phyloP scores from a whole-genome alignment of 2,888 invertebrate genomes.

The Rhamnusium bicolor region DNA sequence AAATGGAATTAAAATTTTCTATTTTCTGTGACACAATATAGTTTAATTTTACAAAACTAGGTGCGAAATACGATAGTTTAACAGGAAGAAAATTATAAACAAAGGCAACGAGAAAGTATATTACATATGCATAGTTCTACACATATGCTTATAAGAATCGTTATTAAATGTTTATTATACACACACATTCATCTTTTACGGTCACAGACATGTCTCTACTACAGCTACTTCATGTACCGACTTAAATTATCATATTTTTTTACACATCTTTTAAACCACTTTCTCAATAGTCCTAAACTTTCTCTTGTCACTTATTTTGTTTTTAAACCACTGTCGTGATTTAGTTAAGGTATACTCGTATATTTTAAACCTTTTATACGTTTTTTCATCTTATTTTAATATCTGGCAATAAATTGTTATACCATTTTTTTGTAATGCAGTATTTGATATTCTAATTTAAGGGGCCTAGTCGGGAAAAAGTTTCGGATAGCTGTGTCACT shows the following conservation, averaged over 20 bases:
- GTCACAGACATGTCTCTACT: not conserved
- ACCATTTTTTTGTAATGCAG: too few relatives aligned
- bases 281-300: constrained; percentile 2
- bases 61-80: not conserved
- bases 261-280: constrained; percentile 3
- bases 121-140: not conserved
- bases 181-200: not conserved
- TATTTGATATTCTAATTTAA: too few relatives aligned
- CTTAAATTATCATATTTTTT: constrained; percentile 6
- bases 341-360: not conserved
- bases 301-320: constrained; percentile 13
- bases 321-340: not conserved
- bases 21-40: not conserved
- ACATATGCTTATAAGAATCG: not conserved
- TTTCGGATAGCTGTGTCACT: too few relatives aligned
- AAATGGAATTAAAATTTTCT: not conserved
- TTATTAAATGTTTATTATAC: not conserved
- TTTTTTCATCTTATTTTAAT: too few relatives aligned
- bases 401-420: too few relatives aligned
- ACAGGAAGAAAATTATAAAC: too few relatives aligned
- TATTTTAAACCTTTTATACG: too few relatives aligned
- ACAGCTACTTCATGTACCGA: not conserved
- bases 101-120: not conserved
- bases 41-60: not conserved
- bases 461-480: too few relatives aligned